Percentiles rank a stretch among this genome's conserved stretches.
Conservation (phyloP, 2,888 invertebrate genomes). For the Andrena fulva region DNA sequence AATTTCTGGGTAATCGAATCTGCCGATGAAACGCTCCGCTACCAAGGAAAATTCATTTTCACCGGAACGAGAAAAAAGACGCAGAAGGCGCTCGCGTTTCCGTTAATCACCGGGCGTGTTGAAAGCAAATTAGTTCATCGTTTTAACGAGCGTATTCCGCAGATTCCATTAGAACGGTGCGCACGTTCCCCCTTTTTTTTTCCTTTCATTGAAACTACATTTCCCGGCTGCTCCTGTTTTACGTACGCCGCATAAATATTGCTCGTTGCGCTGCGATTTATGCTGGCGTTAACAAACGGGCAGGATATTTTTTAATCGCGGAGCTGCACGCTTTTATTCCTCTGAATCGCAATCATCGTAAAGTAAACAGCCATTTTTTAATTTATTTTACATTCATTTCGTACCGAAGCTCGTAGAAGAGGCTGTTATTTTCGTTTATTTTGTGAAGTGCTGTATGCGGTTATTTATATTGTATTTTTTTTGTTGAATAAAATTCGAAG, state of each 20-base stretch:
- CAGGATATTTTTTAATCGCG: not conserved
- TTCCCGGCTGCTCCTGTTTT: not conserved
- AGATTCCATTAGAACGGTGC: constrained; percentile 1
- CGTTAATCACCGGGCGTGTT: constrained; percentile 12
- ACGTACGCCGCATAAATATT: not conserved
- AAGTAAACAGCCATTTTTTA: too few relatives aligned
- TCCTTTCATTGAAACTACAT: not conserved
- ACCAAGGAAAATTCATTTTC: not conserved
- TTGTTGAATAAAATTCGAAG: too few relatives aligned
- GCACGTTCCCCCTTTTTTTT: not conserved
- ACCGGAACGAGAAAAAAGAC: not conserved
- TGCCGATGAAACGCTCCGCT: not conserved
- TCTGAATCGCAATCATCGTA: not conserved
- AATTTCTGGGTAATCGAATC: not conserved
- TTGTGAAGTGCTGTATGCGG: too few relatives aligned
- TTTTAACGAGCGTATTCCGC: constrained; percentile 10
- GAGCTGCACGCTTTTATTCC: not conserved
- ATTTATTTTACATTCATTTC: too few relatives aligned
- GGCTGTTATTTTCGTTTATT: too few relatives aligned
- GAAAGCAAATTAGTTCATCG: constrained; percentile 26
- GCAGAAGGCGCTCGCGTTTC: not conserved
- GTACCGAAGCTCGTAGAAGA: too few relatives aligned
- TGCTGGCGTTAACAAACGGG: not conserved
- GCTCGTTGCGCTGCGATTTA: not conserved
- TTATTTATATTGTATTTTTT: too few relatives aligned